Base-by-base conservation (phyloP, 2,888 invertebrate genomes). In the Pasiphila rectangulata region DNA sequence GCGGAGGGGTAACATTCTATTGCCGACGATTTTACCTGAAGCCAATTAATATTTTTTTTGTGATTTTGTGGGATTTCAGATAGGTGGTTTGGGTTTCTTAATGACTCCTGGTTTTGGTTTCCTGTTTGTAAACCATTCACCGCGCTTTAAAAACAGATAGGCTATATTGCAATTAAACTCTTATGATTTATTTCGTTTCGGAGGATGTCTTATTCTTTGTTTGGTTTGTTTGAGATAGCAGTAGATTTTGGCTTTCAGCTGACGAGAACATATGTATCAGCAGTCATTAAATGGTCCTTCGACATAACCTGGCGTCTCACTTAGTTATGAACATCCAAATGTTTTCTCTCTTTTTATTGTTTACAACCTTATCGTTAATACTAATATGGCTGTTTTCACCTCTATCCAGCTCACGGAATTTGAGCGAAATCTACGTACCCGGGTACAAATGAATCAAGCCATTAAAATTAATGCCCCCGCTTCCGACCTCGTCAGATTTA, bases 401-500 rank as follows among this genome's bases (percentile, higher is more conserved):
- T 9, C n/a, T 10, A 5, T 2, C 15, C 12, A 15, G 67, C 64
- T 68, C 64, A n/a, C 70, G 64, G 63, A 80, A 79, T 83, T 81
- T 79, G 77, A 84, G 81, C 77, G 79, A 78, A 79, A 72, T 72
- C 74, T 64, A 69, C 63, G 67, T 79, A 83, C 82, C 82, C 70
- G 75, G 70, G 72, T 72, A 79, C 78, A 79, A 82, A 85, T 85
- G 81, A 81, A 83, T 83, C 79, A 79, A 66, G 69, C 72, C 76
- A 79, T 83, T 81, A 82, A 83, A 84, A 80, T 83, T 72, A 79
- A 80, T 74, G 74, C 69, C 69, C 54, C 34, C 68, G 69, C 69
- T 76, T 74, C 78, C 77, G 79, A 76, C 80, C 80, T 81, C 79
- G 77, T 71, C 73, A 78, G 77, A 83, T 83, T 81, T 80, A 81